Base-by-base conservation (phyloP, 2,113 vertebrate genomes). In the Gadus chalcogrammus region DNA sequence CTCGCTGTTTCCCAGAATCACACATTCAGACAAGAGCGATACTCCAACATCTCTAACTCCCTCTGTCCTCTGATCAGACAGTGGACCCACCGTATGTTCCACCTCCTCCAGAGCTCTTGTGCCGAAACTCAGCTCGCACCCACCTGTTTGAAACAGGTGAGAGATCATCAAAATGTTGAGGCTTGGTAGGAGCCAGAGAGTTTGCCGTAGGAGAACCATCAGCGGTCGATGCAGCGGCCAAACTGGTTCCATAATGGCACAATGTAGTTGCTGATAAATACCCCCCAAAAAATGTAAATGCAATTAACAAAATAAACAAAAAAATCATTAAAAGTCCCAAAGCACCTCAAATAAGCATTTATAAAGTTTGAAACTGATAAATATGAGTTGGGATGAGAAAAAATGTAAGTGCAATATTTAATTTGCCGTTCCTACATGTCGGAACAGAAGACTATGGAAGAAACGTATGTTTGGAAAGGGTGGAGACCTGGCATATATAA, bases 1-100 rank as follows among this genome's bases (percentile, higher is more conserved):
- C 58, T 85, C 69, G 58, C 74, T 78, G 42, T 84, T 69, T 31
- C 61, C 56, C 20, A 88, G n/a, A 68, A 70, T 84, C 64, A 69
- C 67, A 76, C 92, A 93, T 0, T 63, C 68, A 68, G 28, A 56
- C 62, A 48, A 18, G 16, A 3, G 20, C n/a, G 60, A 67, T 59
- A 27, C 52, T 61, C 27, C 56, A 24, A 65, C 22, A 63, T 8
- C 17, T n/a, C 12, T 31, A n/a, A 65, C 55, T 22, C 22, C 55
- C 8, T 66, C 22, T 66, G 35, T 31, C 18, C 38, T 12, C 27
- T n/a, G 17, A 20, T 27, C 61, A 68, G 53, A 42, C 52, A 48
- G 15, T n/a, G 7, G 53, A 13, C 70, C 28, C 1, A 4, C 24
- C 0, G 17, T 1, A 63, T 3, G 42, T 13, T 48, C 38, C 3